phyloP scores from a whole-genome alignment of 1,140 invertebrate species.

The Arion vulgaris region DNA sequence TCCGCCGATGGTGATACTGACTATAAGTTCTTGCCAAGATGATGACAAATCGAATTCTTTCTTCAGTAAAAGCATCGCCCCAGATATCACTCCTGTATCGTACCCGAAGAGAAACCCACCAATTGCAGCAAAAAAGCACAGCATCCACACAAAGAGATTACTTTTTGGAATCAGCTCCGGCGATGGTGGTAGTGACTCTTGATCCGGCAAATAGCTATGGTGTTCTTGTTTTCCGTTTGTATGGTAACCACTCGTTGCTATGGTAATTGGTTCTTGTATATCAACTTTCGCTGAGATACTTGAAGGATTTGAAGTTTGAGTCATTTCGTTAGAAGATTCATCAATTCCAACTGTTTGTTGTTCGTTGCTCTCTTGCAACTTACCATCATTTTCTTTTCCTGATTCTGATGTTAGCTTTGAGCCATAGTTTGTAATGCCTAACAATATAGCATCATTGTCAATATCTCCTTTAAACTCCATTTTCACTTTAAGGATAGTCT shows the following conservation, averaged over 20 bases:
- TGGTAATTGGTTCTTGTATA: background rate
- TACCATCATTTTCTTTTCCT: no score
- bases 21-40: constrained; percentile 74
- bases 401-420: no score
- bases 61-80: background rate
- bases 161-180: background rate
- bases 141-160: constrained; percentile 50
- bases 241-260: background rate
- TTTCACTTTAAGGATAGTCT: no score
- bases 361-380: no score
- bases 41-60: constrained; percentile 64
- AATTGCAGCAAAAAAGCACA: constrained; percentile 75
- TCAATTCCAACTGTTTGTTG: background rate
- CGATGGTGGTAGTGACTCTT: background rate
- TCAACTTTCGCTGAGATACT: background rate
- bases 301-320: background rate
- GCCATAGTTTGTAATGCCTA: no score
- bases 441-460: no score
- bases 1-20: constrained; percentile 71
- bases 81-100: constrained; percentile 76
- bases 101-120: constrained; percentile 80
- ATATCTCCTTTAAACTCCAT: no score
- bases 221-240: background rate
- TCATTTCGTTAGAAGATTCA: background rate
- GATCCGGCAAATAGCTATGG: background rate